Evolutionary conservation across 2,888 invertebrate species (phyloP).

Genomic region (Trichopoda pennipes): DNA sequence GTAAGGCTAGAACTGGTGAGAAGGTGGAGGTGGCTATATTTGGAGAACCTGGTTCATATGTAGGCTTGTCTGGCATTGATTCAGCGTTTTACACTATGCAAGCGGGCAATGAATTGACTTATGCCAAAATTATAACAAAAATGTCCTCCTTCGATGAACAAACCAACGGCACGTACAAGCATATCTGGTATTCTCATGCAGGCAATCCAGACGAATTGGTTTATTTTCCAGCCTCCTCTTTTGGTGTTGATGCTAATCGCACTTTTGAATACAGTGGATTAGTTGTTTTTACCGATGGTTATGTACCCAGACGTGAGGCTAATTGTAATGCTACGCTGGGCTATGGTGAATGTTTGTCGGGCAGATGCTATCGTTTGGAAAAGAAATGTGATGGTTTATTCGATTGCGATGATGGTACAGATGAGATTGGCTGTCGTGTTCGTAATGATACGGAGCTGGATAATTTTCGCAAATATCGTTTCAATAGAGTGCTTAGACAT

Average conservation of each 20-base stretch:
- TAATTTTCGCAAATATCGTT: slow-evolving; percentile 89
- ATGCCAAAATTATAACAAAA: slow-evolving; percentile 91
- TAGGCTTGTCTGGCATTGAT: slow-evolving; percentile 94
- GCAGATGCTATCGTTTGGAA: slow-evolving; percentile 88
- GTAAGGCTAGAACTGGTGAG: slow-evolving; percentile 95
- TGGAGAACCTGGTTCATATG: slow-evolving; percentile 96
- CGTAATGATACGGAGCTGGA: slow-evolving; percentile 86
- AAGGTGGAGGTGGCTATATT: slow-evolving; percentile 95
- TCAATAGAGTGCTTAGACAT: slow-evolving; percentile 93
- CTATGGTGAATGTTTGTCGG: slow-evolving; percentile 89
- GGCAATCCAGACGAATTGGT: slow-evolving; percentile 91
- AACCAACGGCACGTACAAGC: slow-evolving; percentile 90
- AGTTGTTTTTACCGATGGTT: slow-evolving; percentile 94
- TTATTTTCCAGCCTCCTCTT: slow-evolving; percentile 93
- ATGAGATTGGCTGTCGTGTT: slow-evolving; percentile 88
- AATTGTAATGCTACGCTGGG: slow-evolving; percentile 88
- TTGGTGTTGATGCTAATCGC: slow-evolving; percentile 95
- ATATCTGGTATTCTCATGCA: slow-evolving; percentile 91
- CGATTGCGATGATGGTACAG: slow-evolving; percentile 93
- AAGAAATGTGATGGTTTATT: slow-evolving; percentile 89
- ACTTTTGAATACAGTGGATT: slow-evolving; percentile 95
- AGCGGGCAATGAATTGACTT: slow-evolving; percentile 94
- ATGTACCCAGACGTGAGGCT: slow-evolving; percentile 85
- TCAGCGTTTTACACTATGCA: slow-evolving; percentile 95
- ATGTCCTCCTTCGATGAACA: slow-evolving; percentile 94